Percentiles rank a stretch among this genome's conserved stretches.
phyloP scores from a whole-genome alignment of 2,113 vertebrate species.

The Heloderma charlesbogerti region DNA sequence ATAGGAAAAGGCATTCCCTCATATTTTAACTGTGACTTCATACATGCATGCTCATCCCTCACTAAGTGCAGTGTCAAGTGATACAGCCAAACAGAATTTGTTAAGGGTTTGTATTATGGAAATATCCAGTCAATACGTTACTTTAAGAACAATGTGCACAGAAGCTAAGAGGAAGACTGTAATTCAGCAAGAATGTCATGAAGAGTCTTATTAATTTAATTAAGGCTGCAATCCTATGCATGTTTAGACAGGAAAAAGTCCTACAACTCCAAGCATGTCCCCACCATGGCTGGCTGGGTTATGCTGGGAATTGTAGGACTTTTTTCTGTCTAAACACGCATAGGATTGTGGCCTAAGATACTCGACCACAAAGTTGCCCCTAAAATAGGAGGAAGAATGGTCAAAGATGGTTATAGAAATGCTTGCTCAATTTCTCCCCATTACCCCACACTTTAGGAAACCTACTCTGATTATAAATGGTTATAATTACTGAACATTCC shows the following conservation, averaged over 20 bases:
- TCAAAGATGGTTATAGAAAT: conserved; percentile 47
- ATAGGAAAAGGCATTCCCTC: neutral
- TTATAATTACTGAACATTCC: conserved; percentile 70
- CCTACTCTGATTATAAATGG: conserved; percentile 63
- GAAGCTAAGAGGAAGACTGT: neutral
- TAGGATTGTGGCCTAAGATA: neutral
- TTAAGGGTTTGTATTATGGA: conserved; percentile 15
- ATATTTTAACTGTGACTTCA: neutral
- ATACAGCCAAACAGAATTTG: neutral
- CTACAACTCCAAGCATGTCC: too few relatives aligned
- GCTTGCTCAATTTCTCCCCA: conserved; percentile 55
- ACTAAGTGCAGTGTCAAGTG: neutral
- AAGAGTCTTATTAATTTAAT: too few relatives aligned
- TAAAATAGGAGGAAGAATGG: conserved; percentile 18
- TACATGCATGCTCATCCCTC: neutral
- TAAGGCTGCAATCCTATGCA: too few relatives aligned
- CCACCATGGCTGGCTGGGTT: too few relatives aligned
- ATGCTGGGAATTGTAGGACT: too few relatives aligned
- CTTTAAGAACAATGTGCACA: neutral
- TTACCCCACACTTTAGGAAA: conserved; percentile 62
- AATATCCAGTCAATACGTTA: conserved; percentile 39
- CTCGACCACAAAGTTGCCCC: conserved; percentile 6
- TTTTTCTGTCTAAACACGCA: too few relatives aligned
- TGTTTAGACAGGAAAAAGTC: too few relatives aligned
- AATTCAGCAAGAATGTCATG: too few relatives aligned